Evolutionary conservation across 2,797 vertebrate species (phyloP), one percentile per base, ranked within the genome.

Genomic region (Rhabdophis nuchalis): DNA sequence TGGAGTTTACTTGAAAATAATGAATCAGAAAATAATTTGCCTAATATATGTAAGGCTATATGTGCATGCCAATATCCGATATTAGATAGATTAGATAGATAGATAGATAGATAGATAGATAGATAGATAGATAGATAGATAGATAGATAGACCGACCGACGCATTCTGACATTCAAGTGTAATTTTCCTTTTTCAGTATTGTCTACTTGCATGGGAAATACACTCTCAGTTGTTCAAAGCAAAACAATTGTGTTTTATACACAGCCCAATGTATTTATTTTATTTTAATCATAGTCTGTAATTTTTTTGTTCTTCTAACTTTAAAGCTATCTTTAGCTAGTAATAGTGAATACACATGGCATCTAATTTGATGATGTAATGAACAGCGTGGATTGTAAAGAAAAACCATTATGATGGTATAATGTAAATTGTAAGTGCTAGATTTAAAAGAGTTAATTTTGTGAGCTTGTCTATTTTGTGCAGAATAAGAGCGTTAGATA

Each of bases 11-110:
- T 27, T 89, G n/a, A 18, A 53, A 85, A 7, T 32, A 92, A 53
- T 90, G 29, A 41, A 14, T 60, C 23, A 87, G 85, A 82, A 82
- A 46, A 4, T 60, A 52, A 29, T 60, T 68, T 91, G 56, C 10
- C 54, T 82, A 90, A n/a, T 20, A 14, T 41, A 77, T 53, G 29
- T 20, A 85, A 5, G 41, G 23, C 18, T 20, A 52, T 57, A 88
- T 95, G 58, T 92, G 23, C 90, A 1, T 95, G 60, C 95, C 41
- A 86, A 53, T 14, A 27, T n/a, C 25, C 20, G 7, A 85, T 85
- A 46, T 82, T 27, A 85, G 46, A 52, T 29, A 85, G 82, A 52
- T 29, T 29, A 85, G 82, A 85, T 27, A 85, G 82, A 85, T 29
- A 85, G 82, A 85, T 29, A 85, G 82, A 85, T 27, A 85, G 77